Percentiles rank a stretch among this genome's conserved stretches.
These are phyloP conservation scores for Cydia pomonella DNA, from an alignment of 1,140 invertebrate species.

Conservation along the genomic window DNA sequence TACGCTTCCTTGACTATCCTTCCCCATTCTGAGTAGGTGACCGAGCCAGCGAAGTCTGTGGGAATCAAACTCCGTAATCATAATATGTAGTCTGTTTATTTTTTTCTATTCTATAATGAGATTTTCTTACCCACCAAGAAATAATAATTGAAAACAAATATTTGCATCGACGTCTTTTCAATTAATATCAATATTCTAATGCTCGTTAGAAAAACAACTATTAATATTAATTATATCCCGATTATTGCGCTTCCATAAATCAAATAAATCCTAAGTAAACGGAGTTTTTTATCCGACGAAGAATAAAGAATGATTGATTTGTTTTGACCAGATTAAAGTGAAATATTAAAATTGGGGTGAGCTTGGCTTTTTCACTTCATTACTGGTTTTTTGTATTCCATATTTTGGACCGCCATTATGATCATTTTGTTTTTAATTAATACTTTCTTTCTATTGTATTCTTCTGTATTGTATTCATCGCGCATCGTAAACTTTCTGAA, in stretches of 20 bases:
- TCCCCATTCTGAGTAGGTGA: too few species aligned
- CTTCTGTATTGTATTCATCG: too few species aligned
- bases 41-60: too few species aligned
- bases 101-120: too few species aligned
- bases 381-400: neutral
- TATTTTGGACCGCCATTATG: neutral
- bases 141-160: neutral
- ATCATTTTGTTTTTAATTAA: neutral
- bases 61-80: too few species aligned
- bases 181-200: constrained; percentile 18
- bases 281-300: neutral
- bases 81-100: too few species aligned
- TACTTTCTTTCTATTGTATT: too few species aligned
- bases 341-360: constrained; percentile 7
- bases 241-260: constrained; percentile 11
- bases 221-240: neutral
- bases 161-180: neutral
- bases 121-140: too few species aligned
- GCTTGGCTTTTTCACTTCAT: constrained; percentile 1
- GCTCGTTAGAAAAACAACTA: neutral
- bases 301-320: constrained; percentile 16
- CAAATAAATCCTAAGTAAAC: constrained; percentile 12
- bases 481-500: too few species aligned
- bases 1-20: too few species aligned
- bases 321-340: constrained; percentile 1